Conservation (phyloP, 2,113 vertebrate genomes). For the Grallaria varia region DNA sequence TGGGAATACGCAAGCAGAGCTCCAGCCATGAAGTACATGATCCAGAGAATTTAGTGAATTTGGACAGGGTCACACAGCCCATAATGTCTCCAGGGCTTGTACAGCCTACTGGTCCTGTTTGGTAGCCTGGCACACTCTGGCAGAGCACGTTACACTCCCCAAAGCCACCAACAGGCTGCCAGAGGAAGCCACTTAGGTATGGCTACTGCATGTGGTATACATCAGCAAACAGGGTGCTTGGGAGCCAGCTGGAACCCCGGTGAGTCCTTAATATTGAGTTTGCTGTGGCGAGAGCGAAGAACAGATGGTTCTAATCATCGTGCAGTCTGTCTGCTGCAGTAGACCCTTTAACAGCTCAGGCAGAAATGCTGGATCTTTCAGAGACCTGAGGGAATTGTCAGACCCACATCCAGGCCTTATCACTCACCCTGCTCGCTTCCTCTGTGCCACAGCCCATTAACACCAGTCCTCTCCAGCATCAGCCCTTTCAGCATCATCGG, state of each 20-base stretch:
- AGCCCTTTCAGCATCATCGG: fast-evolving
- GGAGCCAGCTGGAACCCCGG: neutral
- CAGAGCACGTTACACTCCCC: neutral
- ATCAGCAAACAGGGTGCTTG: neutral
- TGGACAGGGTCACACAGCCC: neutral
- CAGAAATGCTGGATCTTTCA: neutral
- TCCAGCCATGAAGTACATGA: neutral
- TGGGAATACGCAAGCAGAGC: neutral
- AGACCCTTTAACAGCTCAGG: neutral
- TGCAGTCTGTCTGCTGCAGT: neutral
- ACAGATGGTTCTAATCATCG: conserved; percentile 1
- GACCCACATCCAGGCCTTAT: neutral
- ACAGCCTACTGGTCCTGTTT: neutral
- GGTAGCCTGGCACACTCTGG: neutral
- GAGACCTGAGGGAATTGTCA: neutral
- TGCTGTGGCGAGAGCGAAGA: neutral
- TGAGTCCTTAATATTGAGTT: neutral
- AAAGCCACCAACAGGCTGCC: neutral
- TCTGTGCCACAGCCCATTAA: conserved; percentile 14
- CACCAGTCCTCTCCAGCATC: neutral
- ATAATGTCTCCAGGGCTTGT: neutral
- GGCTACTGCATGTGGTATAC: neutral
- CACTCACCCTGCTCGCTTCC: neutral
- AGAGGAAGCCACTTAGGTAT: neutral
- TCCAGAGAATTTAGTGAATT: neutral